phyloP scores from a whole-genome alignment of 2,113 vertebrate species.

The Phaethon lepturus region DNA sequence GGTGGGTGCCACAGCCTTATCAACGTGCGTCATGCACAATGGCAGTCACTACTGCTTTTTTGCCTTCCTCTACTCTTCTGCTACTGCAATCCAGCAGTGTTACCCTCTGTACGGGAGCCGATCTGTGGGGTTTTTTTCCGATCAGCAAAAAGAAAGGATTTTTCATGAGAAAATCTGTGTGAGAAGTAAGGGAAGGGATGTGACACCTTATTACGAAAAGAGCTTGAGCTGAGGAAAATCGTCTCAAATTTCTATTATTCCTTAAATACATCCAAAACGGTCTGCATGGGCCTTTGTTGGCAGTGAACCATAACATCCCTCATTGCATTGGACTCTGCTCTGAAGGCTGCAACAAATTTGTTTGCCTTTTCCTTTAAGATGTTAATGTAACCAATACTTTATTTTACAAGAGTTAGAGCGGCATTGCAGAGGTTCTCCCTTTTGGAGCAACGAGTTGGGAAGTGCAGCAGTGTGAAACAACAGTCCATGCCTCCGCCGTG shows the following conservation, averaged over 20 bases:
- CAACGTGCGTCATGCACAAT: not conserved
- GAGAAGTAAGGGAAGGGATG: not conserved
- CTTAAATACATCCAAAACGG: not conserved
- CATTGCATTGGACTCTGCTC: not conserved
- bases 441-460: not conserved
- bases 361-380: constrained; percentile 35
- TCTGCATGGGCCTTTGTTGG: not conserved
- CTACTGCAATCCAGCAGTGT: not conserved
- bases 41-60: not conserved
- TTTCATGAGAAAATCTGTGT: not conserved
- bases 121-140: accelerated
- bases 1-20: not conserved
- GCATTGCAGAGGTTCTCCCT: not conserved
- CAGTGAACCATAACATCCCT: not conserved
- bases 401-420: not conserved
- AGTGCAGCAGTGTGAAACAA: not conserved
- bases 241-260: constrained; percentile 1
- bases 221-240: not conserved
- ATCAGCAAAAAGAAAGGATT: not conserved
- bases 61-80: not conserved
- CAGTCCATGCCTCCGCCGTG: not conserved
- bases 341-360: constrained; percentile 22
- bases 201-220: constrained; percentile 16
- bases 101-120: not conserved
- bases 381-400: not conserved